Evolutionary conservation across 1,140 invertebrate genomes (phyloP), one percentile per base, ranked within the genome.

Genomic region (Drepana arcuata): DNA sequence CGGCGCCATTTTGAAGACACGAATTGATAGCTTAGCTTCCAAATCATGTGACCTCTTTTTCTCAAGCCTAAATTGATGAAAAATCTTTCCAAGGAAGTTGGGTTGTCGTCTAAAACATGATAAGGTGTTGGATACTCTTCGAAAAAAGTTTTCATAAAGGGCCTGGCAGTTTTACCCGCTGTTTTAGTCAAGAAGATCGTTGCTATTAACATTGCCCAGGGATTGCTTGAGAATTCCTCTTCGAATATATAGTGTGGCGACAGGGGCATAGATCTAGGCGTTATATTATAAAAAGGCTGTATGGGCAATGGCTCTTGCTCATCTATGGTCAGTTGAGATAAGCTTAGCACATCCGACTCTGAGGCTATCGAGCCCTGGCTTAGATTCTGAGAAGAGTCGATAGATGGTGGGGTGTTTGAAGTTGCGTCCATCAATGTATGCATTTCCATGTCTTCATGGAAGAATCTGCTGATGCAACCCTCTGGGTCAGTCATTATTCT

Each of bases 171-270:
- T 62, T 72, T 79, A 7, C 69, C 81, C 0, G 80, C 71, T 5
- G 86, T 87, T 79, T 85, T 87, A 4, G 82, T 86, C 13, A 87
- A 44, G 45, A 86, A 87, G 18, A 87, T 86, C 1, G 85, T 86
- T 41, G 83, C 84, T 36, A 86, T 71, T 34, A 87, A 57, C 57
- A 86, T 65, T 1, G 79, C 77, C 86, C 86, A 87, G 29, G 86
- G 86, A 47, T 86, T 85, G 2, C 61, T 39, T 12, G 68, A 73
- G 13, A 86, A 82, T 27, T 78, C 71, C 59, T 87, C 86, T 61
- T 87, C 85, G 9, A 87, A 67, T 1, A 87, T 54, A 27, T 81
- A 73, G 42, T 86, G 85, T 0, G 86, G 86, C 2, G 86, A 87
- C 14, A 58, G 42, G 3, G 85, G 85, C 49, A 83, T 73, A 6